These are phyloP conservation scores for Tympanoctomys barrerae DNA, from an alignment of 2,797 vertebrate species.

Conservation along the genomic window DNA sequence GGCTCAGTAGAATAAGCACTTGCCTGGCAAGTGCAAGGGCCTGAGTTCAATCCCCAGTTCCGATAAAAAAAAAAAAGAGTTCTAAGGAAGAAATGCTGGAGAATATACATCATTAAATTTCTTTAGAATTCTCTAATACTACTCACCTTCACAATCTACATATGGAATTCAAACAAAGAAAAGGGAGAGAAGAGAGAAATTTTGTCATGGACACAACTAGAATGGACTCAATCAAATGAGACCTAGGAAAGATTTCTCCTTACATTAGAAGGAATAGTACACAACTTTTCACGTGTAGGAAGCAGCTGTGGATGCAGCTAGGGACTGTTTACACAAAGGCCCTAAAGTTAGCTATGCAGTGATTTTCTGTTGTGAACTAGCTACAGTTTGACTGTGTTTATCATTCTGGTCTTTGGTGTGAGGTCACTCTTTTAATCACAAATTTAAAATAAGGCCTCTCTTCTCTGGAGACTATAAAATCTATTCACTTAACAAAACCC, in stretches of 20 bases:
- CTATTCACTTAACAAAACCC: slow-evolving; percentile 35
- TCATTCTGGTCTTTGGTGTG: not conserved
- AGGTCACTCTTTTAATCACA: slow-evolving; percentile 15
- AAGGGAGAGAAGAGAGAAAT: not conserved
- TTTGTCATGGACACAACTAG: not conserved
- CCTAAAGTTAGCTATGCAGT: not conserved
- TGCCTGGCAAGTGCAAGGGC: too few species aligned
- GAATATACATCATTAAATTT: not conserved
- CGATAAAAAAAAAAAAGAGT: too few species aligned
- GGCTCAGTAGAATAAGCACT: too few species aligned
- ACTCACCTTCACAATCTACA: not conserved
- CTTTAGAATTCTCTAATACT: not conserved
- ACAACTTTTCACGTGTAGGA: too few species aligned
- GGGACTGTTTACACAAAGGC: not conserved
- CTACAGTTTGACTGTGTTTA: not conserved
- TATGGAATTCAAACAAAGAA: not conserved
- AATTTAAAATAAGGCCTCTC: slow-evolving; percentile 45
- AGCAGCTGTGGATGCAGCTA: not conserved
- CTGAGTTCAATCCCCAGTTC: too few species aligned
- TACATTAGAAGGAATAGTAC: not conserved
- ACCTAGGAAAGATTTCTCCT: not conserved
- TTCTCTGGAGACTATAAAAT: slow-evolving; percentile 45
- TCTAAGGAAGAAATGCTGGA: not conserved
- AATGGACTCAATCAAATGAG: not conserved
- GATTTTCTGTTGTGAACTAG: not conserved